Conservation (phyloP, 2,888 invertebrate species). For the Pseudococcus viburni region DNA sequence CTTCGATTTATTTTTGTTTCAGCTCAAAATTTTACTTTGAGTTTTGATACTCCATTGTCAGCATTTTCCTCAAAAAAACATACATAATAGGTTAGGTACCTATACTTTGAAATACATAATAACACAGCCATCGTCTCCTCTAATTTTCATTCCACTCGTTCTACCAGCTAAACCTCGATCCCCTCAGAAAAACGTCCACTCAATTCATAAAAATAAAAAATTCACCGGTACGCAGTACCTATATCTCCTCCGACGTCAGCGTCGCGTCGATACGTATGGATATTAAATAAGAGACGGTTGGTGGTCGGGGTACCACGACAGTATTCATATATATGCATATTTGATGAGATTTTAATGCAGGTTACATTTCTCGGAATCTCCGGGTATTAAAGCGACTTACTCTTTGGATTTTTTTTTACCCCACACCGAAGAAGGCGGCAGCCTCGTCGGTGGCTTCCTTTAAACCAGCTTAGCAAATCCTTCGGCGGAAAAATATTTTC, state of each 20-base stretch:
- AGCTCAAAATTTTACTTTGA: too few species aligned
- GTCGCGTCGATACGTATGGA: background rate
- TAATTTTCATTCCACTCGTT: too few species aligned
- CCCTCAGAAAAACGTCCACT: background rate
- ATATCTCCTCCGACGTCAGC: background rate
- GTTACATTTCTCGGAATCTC: slow-evolving; percentile 30
- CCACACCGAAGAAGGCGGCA: background rate
- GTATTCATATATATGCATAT: slow-evolving; percentile 24
- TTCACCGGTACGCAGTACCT: background rate
- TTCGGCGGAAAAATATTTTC: background rate
- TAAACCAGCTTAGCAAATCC: slow-evolving; percentile 25
- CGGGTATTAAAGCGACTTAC: slow-evolving; percentile 23
- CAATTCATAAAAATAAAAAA: background rate
- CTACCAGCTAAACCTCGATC: too few species aligned
- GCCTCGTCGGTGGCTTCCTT: background rate
- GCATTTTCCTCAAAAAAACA: too few species aligned
- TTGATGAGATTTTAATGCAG: slow-evolving; percentile 43
- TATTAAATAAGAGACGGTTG: background rate
- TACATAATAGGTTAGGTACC: too few species aligned
- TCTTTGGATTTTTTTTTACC: background rate
- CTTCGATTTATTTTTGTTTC: too few species aligned
- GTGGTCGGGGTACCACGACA: background rate
- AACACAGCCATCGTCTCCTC: too few species aligned
- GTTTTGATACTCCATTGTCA: too few species aligned
- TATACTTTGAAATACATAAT: too few species aligned